Base-by-base conservation (phyloP, 1,140 invertebrate species). In the Leptopilina boulardi region DNA sequence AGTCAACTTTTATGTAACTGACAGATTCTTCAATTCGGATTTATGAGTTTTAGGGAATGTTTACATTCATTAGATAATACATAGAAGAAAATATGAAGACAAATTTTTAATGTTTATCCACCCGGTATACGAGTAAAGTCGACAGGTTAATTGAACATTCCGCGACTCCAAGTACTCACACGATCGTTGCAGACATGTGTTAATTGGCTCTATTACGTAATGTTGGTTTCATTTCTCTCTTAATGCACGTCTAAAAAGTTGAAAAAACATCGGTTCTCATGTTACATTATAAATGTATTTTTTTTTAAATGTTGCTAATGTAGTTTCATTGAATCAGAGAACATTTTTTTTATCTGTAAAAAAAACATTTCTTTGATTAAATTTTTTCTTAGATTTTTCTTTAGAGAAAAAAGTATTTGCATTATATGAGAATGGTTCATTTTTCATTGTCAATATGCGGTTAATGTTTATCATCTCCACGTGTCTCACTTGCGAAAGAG, bases 81-180 rank as follows among this genome's bases (percentile, higher is more conserved):
- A 4, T 10, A 19, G 18, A 54, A 54, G 18, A 54, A 54, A 1
- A 54, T n/a, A n/a, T n/a, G n/a, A 8, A 38, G 34, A 38, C 34
- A 9, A 38, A 38, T 23, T 30, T 66, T 66, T 66, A 15, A 66
- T 66, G 21, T 15, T 66, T 30, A 66, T 26, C 21, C 59, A 66
- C 59, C 59, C 23, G 59, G 59, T 66, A 30, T 59, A 59, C 30
- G 41, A 73, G 72, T 56, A 72, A 73, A 77, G 74, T 77, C 70
- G 54, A n/a, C 38, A 21, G 72, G 70, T 82, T 80, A 77, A 82
- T 81, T 71, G 77, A 47, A 66, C 77, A 34, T 80, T 77, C 21
- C 77, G 3, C 54, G 44, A 59, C 11, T 34, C 51, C 15, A 66
- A 66, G 21, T 66, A 66, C 59, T 66, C 59, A 23, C 59, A 66